A percentile compares a stretch with the other conserved stretches of the same genome.
Conservation (phyloP, 2,113 vertebrate genomes). For the Condylura cristata region DNA sequence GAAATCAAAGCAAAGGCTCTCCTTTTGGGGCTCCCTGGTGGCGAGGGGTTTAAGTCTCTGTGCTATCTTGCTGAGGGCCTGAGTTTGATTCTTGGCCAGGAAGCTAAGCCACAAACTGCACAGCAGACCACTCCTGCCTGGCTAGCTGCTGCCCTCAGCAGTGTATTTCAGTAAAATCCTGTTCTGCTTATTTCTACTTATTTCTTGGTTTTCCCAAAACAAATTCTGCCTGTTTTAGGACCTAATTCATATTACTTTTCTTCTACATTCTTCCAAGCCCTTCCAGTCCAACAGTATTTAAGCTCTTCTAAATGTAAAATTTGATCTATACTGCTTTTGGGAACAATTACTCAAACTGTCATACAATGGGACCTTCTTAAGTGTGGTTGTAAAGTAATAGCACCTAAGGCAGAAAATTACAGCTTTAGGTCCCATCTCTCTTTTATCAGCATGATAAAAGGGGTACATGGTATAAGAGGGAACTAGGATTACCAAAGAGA, state of each 20-base stretch:
- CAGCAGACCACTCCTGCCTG: too few relatives aligned
- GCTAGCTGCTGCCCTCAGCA: too few relatives aligned
- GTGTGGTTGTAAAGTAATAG: slow-evolving; percentile 13
- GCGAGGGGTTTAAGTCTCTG: too few relatives aligned
- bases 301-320: background rate
- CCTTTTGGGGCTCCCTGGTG: background rate
- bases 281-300: background rate
- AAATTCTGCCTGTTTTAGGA: background rate
- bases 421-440: background rate
- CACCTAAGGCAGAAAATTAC: background rate
- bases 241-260: background rate
- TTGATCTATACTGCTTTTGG: background rate
- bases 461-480: background rate
- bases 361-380: background rate
- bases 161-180: too few relatives aligned
- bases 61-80: too few relatives aligned
- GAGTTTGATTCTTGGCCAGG: too few relatives aligned
- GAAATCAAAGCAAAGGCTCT: background rate
- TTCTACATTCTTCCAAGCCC: slow-evolving; percentile 4
- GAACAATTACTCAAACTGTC: background rate
- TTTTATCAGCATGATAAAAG: background rate
- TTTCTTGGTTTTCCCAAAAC: background rate
- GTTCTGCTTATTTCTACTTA: too few relatives aligned
- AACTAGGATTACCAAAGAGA: background rate
- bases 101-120: too few relatives aligned